Evolutionary conservation across 37 sponge, comb jelly and placozoan genomes (phyloP).

Genomic region (Amphimedon queenslandica): DNA sequence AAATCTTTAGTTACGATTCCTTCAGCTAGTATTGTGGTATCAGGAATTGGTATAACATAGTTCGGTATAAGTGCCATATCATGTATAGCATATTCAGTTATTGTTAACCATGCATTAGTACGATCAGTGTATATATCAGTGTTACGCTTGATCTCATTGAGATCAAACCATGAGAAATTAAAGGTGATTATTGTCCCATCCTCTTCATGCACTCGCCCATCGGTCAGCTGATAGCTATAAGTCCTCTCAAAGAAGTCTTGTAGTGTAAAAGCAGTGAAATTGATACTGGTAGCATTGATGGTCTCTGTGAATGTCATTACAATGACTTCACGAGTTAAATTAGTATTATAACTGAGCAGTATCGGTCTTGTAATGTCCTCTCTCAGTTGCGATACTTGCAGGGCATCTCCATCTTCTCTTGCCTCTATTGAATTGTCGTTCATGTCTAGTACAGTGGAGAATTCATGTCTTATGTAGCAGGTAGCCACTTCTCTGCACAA

Average conservation of each 20-base stretch:
- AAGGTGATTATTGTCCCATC: conserved; percentile 73
- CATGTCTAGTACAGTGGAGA: conserved; percentile 73
- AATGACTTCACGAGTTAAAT: conserved; percentile 67
- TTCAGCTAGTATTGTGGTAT: conserved; percentile 47
- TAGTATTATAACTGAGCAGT: conserved; percentile 59
- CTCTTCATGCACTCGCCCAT: conserved; percentile 25
- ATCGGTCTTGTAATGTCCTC: conserved; percentile 71
- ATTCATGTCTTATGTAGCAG: conserved; percentile 61
- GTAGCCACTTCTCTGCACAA: conserved; percentile 60
- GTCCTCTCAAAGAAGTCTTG: conserved; percentile 89
- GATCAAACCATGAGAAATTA: conserved; percentile 62
- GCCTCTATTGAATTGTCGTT: conserved; percentile 46
- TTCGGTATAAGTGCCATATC: conserved; percentile 86
- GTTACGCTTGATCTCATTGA: conserved; percentile 85
- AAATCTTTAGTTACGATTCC: conserved; percentile 57
- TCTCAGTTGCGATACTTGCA: conserved; percentile 30
- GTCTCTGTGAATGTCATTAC: conserved; percentile 83
- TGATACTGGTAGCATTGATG: conserved; percentile 78
- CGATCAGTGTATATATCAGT: conserved; percentile 69
- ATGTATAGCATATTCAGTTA: conserved; percentile 71
- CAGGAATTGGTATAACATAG: conserved; percentile 38
- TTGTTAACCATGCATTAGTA: conserved; percentile 75
- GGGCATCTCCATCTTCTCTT: conserved; percentile 27
- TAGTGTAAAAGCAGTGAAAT: conserved; percentile 76
- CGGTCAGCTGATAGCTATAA: conserved; percentile 71